Evolutionary conservation across 2,888 invertebrate species (phyloP).

Genomic region (Beris chalybata): DNA sequence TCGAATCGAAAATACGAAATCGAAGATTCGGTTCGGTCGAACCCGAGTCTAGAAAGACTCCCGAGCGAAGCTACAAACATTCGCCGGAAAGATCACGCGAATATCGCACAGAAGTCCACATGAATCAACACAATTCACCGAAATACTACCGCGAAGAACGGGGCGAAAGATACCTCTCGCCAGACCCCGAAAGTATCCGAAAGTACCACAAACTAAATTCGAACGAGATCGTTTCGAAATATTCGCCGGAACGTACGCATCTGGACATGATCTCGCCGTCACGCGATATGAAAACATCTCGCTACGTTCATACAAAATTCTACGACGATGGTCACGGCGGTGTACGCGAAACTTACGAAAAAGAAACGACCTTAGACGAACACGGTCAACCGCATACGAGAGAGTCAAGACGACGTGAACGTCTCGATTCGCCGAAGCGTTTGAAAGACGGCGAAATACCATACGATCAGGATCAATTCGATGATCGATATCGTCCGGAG

Average conservation of each 20-base stretch:
- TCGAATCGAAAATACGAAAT: constrained; percentile 75
- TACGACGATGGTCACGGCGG: constrained; percentile 58
- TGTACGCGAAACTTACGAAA: constrained; percentile 58
- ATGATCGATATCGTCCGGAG: constrained; percentile 51
- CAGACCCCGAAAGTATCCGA: constrained; percentile 45
- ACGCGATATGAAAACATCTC: constrained; percentile 48
- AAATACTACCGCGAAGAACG: constrained; percentile 57
- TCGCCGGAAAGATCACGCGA: constrained; percentile 60
- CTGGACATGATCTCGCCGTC: constrained; percentile 48
- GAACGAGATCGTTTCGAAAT: constrained; percentile 48
- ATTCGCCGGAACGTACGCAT: constrained; percentile 49
- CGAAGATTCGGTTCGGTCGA: constrained; percentile 55
- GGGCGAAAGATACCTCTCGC: constrained; percentile 42
- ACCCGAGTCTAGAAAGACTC: constrained; percentile 60
- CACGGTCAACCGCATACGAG: constrained; percentile 54
- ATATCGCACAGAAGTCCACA: constrained; percentile 28
- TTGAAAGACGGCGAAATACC: constrained; percentile 28
- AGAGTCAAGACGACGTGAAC: constrained; percentile 56
- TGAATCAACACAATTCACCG: constrained; percentile 49
- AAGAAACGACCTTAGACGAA: constrained; percentile 56
- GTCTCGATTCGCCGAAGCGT: constrained; percentile 47
- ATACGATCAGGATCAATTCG: constrained; percentile 15
- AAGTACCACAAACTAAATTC: constrained; percentile 49
- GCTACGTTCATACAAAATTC: constrained; percentile 53
- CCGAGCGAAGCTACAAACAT: constrained; percentile 28